Percentiles rank a stretch among this genome's conserved stretches.
Conservation (phyloP, 35 echinoderm and acorn worm genomes). For the Patiria miniata region DNA sequence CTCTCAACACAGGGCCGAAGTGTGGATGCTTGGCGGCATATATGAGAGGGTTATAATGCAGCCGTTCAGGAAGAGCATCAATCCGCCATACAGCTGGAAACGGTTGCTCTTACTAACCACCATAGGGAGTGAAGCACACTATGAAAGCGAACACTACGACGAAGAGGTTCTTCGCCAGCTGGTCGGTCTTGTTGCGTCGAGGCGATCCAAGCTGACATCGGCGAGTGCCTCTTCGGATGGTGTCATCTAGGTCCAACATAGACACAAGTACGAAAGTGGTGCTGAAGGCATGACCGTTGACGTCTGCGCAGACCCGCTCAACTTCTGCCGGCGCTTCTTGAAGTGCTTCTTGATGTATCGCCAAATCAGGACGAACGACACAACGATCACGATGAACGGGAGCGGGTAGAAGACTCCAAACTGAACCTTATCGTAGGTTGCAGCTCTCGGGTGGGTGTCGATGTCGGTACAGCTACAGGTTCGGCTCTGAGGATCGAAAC, state of each 20-base stretch:
- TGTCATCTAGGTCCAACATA: not conserved
- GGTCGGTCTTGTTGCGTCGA: not conserved
- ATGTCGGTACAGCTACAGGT: constrained; percentile 77
- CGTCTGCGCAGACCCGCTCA: no score
- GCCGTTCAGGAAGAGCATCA: not conserved
- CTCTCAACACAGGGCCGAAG: no score
- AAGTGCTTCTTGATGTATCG: no score
- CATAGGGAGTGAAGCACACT: not conserved
- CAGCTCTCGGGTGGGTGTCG: constrained; percentile 49
- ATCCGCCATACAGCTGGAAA: not conserved
- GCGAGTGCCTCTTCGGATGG: not conserved
- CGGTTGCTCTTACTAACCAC: not conserved
- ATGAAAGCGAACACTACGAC: no score
- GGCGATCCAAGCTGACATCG: not conserved
- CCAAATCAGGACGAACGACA: constrained; percentile 64
- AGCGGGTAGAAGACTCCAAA: constrained; percentile 59
- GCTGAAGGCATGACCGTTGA: not conserved
- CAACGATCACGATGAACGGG: constrained; percentile 62
- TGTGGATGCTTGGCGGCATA: no score
- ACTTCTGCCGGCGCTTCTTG: no score
- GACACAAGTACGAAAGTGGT: not conserved
- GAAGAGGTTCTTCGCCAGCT: constrained; percentile 7
- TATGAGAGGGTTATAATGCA: no score
- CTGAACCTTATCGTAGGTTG: constrained; percentile 68
- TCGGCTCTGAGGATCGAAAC: constrained; percentile 50